Evolutionary conservation across 1,140 invertebrate genomes (phyloP), one percentile per base, ranked within the genome.

Genomic region (Drosophila pectinifera): DNA sequence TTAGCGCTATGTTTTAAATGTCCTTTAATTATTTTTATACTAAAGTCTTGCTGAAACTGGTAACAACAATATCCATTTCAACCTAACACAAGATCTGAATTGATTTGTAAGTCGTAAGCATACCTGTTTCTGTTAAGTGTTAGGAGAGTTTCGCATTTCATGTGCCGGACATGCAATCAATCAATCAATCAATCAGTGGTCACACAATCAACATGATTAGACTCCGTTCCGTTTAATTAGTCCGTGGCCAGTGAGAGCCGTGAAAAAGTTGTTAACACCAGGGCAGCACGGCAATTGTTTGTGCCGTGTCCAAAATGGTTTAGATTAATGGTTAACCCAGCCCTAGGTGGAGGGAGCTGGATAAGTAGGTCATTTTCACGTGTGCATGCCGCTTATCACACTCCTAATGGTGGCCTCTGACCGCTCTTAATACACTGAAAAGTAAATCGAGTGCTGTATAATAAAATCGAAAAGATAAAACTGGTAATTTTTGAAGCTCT

Each of bases 141-240:
- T 41, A 10, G 18, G 16, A 41, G 39, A 24, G 49, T 38, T 57
- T 70, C 24, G 22, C 43, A 28, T 49, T 26, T 70, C 42, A 16
- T 14, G 18, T 16, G 36, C 16, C 67, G n/a, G 39, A 39, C 48
- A 56, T 46, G 49, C 62, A 74, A 62, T 63, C 80, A 78, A 79
- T 84, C 81, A 77, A 84, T 80, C 72, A 81, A 81, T 85, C 82
- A 84, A 76, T 83, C 70, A 86, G 74, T 75, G 69, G 55, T 51
- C 69, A 84, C 83, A 80, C 77, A 77, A 85, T 84, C 73, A 85
- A 80, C 81, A 73, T 85, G 80, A 85, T 84, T 84, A 85, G 58
- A 74, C 68, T 56, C 45, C 69, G 62, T 79, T 55, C 65, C 46
- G 85, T 76, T 82, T 75, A 86, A 86, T 88, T 86, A 88, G 65